These are phyloP conservation scores for Fistularia tabacaria DNA, from an alignment of 2,797 vertebrate genomes.

Conservation along the genomic window DNA sequence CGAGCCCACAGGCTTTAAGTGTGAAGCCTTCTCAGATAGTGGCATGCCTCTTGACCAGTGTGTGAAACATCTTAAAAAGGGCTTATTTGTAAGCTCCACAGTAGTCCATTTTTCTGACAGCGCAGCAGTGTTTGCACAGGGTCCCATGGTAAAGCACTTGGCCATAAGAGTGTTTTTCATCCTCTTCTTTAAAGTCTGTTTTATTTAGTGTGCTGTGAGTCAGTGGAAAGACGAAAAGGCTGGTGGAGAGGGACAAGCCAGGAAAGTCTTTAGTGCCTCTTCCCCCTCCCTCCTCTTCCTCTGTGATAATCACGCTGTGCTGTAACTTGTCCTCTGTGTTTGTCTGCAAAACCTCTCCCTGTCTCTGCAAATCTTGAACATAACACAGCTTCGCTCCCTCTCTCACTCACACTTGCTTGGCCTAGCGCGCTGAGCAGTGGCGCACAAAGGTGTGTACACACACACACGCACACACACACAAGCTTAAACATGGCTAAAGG, in stretches of 20 bases:
- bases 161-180: conserved; percentile 55
- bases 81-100: conserved; percentile 39
- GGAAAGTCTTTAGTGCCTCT: conserved; percentile 52
- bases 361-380: conserved; percentile 55
- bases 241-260: conserved; percentile 44
- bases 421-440: background rate
- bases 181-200: conserved; percentile 57
- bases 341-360: conserved; percentile 55
- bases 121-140: conserved; percentile 40
- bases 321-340: conserved; percentile 59
- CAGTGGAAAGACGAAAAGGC: conserved; percentile 58
- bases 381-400: conserved; percentile 49
- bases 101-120: conserved; percentile 47
- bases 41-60: conserved; percentile 4
- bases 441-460: background rate
- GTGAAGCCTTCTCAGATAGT: conserved; percentile 11
- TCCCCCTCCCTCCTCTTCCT: conserved; percentile 20
- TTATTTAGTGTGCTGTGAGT: conserved; percentile 66
- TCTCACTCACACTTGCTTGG: background rate
- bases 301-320: conserved; percentile 60
- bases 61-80: conserved; percentile 17
- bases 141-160: conserved; percentile 53
- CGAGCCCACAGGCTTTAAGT: conserved; percentile 2
- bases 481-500: background rate
- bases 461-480: background rate